phyloP scores from a whole-genome alignment of 92 coral and sea anemone species.

The Umimayanthus chanpuru region DNA sequence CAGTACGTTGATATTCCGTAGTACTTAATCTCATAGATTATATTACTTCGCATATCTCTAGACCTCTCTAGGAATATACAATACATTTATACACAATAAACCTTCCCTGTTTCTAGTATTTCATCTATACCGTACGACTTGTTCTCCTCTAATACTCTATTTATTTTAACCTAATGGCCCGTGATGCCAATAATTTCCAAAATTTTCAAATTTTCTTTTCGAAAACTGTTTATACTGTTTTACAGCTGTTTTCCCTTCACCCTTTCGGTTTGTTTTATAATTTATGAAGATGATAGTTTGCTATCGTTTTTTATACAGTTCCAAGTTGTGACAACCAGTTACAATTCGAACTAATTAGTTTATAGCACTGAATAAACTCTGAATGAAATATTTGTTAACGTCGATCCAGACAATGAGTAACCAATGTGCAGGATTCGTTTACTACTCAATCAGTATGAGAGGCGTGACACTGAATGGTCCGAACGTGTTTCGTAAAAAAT shows the following conservation, averaged over 20 bases:
- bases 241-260: not conserved
- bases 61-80: not conserved
- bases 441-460: too few relatives aligned
- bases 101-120: not conserved
- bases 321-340: not conserved
- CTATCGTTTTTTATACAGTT: not conserved
- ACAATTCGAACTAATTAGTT: not conserved
- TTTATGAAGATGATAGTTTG: not conserved
- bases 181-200: not conserved
- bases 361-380: not conserved
- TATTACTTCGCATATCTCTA: not conserved
- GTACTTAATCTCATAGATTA: conserved; percentile 14
- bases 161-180: not conserved
- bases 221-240: not conserved
- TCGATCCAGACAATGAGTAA: too few relatives aligned
- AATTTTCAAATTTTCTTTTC: not conserved
- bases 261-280: not conserved
- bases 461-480: too few relatives aligned
- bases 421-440: not conserved
- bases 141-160: not conserved
- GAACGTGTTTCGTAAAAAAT: too few relatives aligned
- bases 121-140: not conserved
- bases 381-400: not conserved
- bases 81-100: not conserved
- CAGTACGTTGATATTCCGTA: not conserved